Base-by-base conservation (phyloP, 2,888 invertebrate species). In the Cataglyphis livida region DNA sequence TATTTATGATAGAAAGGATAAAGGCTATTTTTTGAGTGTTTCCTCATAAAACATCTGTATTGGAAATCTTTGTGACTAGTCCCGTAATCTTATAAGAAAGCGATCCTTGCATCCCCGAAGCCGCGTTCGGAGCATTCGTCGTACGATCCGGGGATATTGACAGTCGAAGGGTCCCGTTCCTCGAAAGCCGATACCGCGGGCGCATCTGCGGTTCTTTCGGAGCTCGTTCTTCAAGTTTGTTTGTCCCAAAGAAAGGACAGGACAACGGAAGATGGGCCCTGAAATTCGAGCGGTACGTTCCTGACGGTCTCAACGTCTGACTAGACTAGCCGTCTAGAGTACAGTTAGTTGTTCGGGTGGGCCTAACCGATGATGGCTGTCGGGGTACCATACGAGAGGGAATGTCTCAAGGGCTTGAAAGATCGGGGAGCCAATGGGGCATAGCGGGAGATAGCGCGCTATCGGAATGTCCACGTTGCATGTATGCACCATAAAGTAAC, bases 291-390 rank as follows among this genome's bases (percentile, higher is more conserved):
- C 87, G 85, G 68, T 88, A 87, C 90, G 86, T 88, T 87, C 90
- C 88, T 90, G 90, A 88, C 83, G 81, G 87, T 90, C 90, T 89
- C 86, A 90, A 90, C 81, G 87, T 90, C 89, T 82, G 89, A 87
- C 89, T 87, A 85, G 89, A 74, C 88, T 90, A 90, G 85, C 85
- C 85, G 84, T 70, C 32, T 21, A 61, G 84, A 90, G 90, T 90
- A 90, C 90, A 90, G 90, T 90, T 90, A 90, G 85, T 84, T 75
- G 48, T 48, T 89, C 88, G 83, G 74, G 88, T 84, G 71, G 71
- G 32, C 65, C 79, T 76, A 82, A 81, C 71, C 41, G 57, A 57
- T 38, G 71, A 32, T 32, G 70, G 35, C 32, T 15, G 21, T 61
- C 68, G 15, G 32, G 25, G 25, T 21, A 51, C 48, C 48, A 48